Conservation (phyloP, 92 coral and sea anemone species). For the Micromussa lordhowensis region DNA sequence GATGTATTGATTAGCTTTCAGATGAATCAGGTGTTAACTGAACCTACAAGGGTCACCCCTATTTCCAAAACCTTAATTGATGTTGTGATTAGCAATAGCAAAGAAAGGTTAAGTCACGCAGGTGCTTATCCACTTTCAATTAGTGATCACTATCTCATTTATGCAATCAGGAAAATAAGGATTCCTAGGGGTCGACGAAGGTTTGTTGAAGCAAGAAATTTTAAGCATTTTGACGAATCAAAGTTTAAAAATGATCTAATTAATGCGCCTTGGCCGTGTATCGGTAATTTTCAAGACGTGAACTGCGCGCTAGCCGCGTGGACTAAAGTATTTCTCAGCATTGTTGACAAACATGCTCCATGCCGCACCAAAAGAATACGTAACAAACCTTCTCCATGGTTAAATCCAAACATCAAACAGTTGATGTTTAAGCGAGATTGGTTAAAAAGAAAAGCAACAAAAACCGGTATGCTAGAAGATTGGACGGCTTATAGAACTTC, state of each 20-base stretch:
- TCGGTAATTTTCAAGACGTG: slow-evolving; percentile 15
- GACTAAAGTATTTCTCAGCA: too few species aligned
- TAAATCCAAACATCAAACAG: slow-evolving; percentile 30
- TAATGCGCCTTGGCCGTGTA: not conserved
- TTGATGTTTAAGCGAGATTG: slow-evolving; percentile 50
- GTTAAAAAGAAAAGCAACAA: slow-evolving; percentile 47
- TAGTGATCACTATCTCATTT: slow-evolving; percentile 45
- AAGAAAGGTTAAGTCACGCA: slow-evolving; percentile 1
- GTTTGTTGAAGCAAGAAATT: slow-evolving; percentile 52
- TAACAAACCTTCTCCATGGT: slow-evolving; percentile 61
- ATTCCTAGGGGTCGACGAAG: slow-evolving; percentile 41
- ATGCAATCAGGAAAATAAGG: slow-evolving; percentile 39
- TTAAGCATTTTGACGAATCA: slow-evolving; percentile 19
- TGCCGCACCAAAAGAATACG: slow-evolving; percentile 37
- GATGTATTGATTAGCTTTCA: too few species aligned
- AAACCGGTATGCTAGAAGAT: slow-evolving; percentile 28
- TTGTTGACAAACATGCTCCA: slow-evolving; percentile 44
- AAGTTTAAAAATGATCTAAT: slow-evolving; percentile 4
- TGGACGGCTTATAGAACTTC: slow-evolving; percentile 20
- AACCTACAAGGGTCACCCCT: too few species aligned
- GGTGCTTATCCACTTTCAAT: slow-evolving; percentile 24
- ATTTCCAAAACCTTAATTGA: too few species aligned
- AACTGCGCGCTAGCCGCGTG: slow-evolving; percentile 6
- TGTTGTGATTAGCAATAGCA: slow-evolving; percentile 6
- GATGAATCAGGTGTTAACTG: too few species aligned